These are phyloP conservation scores for Oncorhynchus gorbuscha DNA, from an alignment of 2,113 vertebrate genomes.

Conservation along the genomic window DNA sequence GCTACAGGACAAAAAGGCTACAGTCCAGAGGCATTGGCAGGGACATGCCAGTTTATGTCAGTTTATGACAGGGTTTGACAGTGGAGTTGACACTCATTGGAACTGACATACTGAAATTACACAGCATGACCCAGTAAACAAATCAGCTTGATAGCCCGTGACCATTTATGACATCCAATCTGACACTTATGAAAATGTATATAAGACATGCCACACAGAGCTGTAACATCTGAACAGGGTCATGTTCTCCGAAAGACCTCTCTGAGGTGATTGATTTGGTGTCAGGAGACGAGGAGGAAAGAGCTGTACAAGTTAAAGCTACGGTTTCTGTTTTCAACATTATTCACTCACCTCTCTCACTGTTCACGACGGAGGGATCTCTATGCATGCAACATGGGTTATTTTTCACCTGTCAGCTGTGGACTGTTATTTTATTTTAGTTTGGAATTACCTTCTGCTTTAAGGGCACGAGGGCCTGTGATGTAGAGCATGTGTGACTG, in stretches of 20 bases:
- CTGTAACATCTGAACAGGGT: slow-evolving; percentile 39
- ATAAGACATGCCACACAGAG: slow-evolving; percentile 39
- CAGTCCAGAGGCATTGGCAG: slow-evolving; percentile 39
- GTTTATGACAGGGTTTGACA: neutral
- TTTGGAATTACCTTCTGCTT: slow-evolving; percentile 44
- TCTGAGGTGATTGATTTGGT: slow-evolving; percentile 58
- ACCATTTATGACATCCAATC: slow-evolving; percentile 34
- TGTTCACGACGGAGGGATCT: neutral
- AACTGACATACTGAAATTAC: neutral
- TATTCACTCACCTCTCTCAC: slow-evolving; percentile 27
- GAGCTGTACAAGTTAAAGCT: slow-evolving; percentile 47
- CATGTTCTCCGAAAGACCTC: slow-evolving; percentile 14
- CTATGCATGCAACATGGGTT: slow-evolving; percentile 21
- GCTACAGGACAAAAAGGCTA: slow-evolving; percentile 36
- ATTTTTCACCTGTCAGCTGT: slow-evolving; percentile 30
- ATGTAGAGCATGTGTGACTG: slow-evolving; percentile 2
- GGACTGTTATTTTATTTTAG: slow-evolving; percentile 23
- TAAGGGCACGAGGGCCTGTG: slow-evolving; percentile 22
- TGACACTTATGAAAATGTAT: slow-evolving; percentile 14
- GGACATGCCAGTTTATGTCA: slow-evolving; percentile 7
- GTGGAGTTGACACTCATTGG: neutral
- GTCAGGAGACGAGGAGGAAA: slow-evolving; percentile 52
- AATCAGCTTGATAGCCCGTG: slow-evolving; percentile 14
- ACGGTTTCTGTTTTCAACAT: slow-evolving; percentile 53
- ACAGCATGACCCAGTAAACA: neutral